Conservation (phyloP, 2,797 vertebrate genomes). For the Furcifer pardalis region DNA sequence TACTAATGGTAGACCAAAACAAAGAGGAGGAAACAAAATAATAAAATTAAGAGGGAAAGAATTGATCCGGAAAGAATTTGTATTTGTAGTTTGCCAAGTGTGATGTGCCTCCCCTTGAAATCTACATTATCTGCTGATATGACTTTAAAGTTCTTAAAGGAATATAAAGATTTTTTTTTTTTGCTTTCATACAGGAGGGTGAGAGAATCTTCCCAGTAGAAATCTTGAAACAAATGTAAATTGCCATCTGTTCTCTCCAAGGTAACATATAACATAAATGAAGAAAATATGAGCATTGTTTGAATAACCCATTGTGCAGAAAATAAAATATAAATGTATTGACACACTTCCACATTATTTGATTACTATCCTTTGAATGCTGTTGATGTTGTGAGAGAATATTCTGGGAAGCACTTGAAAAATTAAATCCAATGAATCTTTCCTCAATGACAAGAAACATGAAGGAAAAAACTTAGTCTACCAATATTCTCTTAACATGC, state of each 20-base stretch:
- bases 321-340: slow-evolving; percentile 16
- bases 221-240: neutral
- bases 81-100: no score
- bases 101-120: no score
- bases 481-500: slow-evolving; percentile 89
- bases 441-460: slow-evolving; percentile 86
- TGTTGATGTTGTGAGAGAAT: slow-evolving; percentile 87
- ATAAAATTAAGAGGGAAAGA: no score
- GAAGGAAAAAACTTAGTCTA: slow-evolving; percentile 89
- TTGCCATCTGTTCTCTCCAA: neutral
- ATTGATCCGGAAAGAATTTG: no score
- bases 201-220: neutral
- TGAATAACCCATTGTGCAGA: neutral
- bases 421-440: slow-evolving; percentile 84
- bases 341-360: slow-evolving; percentile 70
- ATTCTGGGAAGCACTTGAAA: slow-evolving; percentile 87
- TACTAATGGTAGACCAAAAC: no score
- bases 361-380: slow-evolving; percentile 84
- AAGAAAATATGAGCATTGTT: neutral
- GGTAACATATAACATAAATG: neutral
- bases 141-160: neutral
- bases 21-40: no score
- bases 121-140: neutral
- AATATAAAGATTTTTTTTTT: no score
- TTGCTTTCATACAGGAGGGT: no score